Base-by-base conservation (phyloP, 2,797 vertebrate genomes). In the Meda fulgida region DNA sequence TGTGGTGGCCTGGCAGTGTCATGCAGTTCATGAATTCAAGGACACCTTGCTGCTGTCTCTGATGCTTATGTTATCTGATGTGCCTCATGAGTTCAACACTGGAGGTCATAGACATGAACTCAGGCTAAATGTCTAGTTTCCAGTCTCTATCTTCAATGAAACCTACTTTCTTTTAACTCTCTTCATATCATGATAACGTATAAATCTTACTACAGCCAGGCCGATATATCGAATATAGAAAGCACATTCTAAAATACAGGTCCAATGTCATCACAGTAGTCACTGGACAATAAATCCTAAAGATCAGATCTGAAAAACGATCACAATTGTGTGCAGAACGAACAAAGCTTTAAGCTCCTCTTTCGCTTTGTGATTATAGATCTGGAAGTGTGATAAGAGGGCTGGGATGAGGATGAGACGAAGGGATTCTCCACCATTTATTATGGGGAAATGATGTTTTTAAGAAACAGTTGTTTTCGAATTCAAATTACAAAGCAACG, bases 11-110 rank as follows among this genome's bases (percentile, higher is more conserved):
- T 40, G 38, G n/a, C 58, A 14, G 34, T 46, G 58, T 78, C 10
- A 0, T 78, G 77, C 38, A 40, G 38, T 46, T 78, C 38, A 60
- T 65, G 16, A 2, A 43, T 26, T 78, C 58, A 78, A 65, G 77
- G 77, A 46, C 58, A 29, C n/a, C n/a, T 43, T 63, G 38, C 36
- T 63, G 55, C 60, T 43, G 38, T 29, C 77, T 79, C 60, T 48
- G 5, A 60, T 29, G 53, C 10, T 79, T 14, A 79, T 79, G 40
- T 79, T 79, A 79, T 79, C 38, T 66, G 40, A 48, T 48, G 78
- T 46, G 40, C 38, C 58, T 43, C 16, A 16, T 79, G 16, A 29
- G 48, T 23, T 55, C 19, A 76, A 29, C 40, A 31, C 18, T 66
- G 40, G 40, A 79, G 5, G 18, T 48, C 77, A 31, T 19, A 48